Percentiles rank a stretch among this genome's conserved stretches.
Conservation (phyloP, 2,113 vertebrate genomes). For the Crocuta crocuta region DNA sequence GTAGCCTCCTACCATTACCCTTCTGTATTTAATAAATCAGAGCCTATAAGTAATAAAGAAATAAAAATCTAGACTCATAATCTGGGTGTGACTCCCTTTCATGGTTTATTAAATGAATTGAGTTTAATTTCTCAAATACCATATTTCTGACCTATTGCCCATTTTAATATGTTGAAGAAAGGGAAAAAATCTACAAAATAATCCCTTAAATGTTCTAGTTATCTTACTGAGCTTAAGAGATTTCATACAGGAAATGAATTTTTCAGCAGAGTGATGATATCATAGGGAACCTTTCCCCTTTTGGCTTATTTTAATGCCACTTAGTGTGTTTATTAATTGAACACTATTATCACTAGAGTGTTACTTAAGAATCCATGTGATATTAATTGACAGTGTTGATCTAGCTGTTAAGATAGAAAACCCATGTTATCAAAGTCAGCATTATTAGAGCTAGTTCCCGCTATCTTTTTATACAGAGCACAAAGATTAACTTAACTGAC, state of each 20-base stretch:
- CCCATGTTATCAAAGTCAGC: background rate
- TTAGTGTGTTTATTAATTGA: background rate
- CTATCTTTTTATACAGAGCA: background rate
- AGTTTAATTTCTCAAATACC: slow-evolving; percentile 42
- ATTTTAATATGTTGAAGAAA: background rate
- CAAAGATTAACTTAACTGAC: slow-evolving; percentile 13
- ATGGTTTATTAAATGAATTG: slow-evolving; percentile 31
- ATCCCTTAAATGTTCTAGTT: background rate
- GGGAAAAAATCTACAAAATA: background rate
- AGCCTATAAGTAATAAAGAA: background rate
- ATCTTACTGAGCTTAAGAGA: background rate
- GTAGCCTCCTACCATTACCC: background rate
- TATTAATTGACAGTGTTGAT: slow-evolving; percentile 32
- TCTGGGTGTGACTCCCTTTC: background rate
- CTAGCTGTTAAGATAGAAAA: slow-evolving; percentile 10
- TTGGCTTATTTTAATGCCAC: slow-evolving; percentile 20
- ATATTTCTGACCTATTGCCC: slow-evolving; percentile 15
- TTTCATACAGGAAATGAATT: slow-evolving; percentile 49
- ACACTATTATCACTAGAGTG: background rate
- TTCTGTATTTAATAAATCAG: background rate
- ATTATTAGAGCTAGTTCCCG: background rate
- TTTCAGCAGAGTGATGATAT: slow-evolving; percentile 9
- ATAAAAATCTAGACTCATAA: slow-evolving; percentile 1
- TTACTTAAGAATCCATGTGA: slow-evolving; percentile 43
- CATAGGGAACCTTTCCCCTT: background rate